phyloP scores from a whole-genome alignment of 2,113 vertebrate genomes.

The Numida meleagris region DNA sequence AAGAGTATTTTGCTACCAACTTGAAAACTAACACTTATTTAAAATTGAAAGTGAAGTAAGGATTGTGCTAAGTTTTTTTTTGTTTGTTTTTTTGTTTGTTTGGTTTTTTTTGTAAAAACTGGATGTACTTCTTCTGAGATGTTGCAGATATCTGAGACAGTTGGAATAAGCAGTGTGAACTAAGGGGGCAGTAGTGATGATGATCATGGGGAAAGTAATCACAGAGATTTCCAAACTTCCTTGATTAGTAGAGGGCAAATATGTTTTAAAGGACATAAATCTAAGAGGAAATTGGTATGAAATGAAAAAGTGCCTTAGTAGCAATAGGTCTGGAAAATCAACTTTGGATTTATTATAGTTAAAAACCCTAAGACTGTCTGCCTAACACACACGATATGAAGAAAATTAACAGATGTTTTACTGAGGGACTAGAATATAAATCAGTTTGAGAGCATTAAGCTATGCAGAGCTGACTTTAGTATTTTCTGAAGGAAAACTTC shows the following conservation, averaged over 20 bases:
- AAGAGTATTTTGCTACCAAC: neutral
- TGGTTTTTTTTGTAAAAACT: neutral
- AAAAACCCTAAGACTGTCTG: constrained; percentile 35
- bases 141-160: neutral
- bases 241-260: constrained; percentile 34
- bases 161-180: neutral
- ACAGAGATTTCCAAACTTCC: constrained; percentile 9
- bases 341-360: constrained; percentile 43
- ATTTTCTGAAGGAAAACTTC: neutral
- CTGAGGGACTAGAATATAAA: constrained; percentile 29
- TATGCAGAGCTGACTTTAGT: neutral
- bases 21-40: neutral
- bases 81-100: no score
- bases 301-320: neutral
- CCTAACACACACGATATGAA: neutral
- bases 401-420: constrained; percentile 48
- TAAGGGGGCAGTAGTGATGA: neutral
- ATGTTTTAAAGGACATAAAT: constrained; percentile 28
- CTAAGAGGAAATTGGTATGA: neutral
- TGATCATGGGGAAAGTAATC: constrained; percentile 17
- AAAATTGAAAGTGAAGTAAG: neutral
- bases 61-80: neutral
- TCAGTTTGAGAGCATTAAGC: constrained; percentile 19
- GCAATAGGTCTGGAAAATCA: constrained; percentile 32
- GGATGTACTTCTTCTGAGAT: neutral